Evolutionary conservation across 2,888 invertebrate species (phyloP).

Genomic region (Clivina fossor): DNA sequence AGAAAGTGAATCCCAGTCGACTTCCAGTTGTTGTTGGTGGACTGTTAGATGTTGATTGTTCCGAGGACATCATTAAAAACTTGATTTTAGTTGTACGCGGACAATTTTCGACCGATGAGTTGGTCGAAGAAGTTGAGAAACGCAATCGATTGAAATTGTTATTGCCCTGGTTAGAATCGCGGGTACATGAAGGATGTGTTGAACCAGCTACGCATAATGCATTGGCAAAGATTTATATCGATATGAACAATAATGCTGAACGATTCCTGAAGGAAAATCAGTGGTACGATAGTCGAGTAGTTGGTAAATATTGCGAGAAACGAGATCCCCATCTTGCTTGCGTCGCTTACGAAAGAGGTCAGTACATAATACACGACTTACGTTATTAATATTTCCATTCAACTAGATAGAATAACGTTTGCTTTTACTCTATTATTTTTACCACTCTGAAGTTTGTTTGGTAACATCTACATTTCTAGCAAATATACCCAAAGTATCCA

Average conservation of each 20-base stretch:
- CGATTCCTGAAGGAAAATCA: constrained; percentile 86
- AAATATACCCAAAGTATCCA: too few species aligned
- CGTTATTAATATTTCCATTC: too few species aligned
- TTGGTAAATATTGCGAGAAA: constrained; percentile 98
- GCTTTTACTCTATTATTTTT: too few species aligned
- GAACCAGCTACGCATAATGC: constrained; percentile 99
- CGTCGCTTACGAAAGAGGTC: constrained; percentile 97
- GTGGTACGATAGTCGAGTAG: constrained; percentile 94
- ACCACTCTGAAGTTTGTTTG: too few species aligned
- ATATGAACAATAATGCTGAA: constrained; percentile 99
- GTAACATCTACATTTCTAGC: too few species aligned
- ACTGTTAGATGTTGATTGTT: constrained; percentile 95
- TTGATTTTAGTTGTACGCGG: constrained; percentile 95
- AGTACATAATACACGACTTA: too few species aligned
- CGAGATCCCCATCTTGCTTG: constrained; percentile 99
- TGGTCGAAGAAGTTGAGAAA: constrained; percentile 96
- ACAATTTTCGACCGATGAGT: constrained; percentile 98
- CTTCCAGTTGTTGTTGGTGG: constrained; percentile 98
- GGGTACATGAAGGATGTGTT: constrained; percentile 94
- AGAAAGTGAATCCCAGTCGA: constrained; percentile 98
- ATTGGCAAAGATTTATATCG: constrained; percentile 98
- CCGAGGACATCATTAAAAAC: constrained; percentile 99
- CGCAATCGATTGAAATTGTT: constrained; percentile 91
- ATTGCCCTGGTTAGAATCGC: constrained; percentile 95
- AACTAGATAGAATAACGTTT: too few species aligned